phyloP scores from a whole-genome alignment of 1,140 invertebrate species.

The Drosophila orosa region DNA sequence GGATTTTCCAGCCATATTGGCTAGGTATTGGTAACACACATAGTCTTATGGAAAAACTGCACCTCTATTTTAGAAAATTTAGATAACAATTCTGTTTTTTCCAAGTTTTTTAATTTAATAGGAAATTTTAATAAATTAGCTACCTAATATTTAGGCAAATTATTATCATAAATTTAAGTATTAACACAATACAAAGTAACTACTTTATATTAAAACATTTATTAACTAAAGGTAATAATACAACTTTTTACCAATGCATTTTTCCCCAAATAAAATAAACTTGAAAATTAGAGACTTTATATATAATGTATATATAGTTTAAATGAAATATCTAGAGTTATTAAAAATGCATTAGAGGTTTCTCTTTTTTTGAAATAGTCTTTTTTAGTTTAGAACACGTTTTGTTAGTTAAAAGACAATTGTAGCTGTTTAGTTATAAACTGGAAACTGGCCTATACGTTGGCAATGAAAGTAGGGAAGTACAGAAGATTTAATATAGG shows the following conservation, averaged over 20 bases:
- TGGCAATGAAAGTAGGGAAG: background rate
- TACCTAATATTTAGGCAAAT: background rate
- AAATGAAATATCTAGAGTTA: no score
- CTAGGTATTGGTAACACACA: conserved; percentile 64
- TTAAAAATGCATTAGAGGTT: no score
- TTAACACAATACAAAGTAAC: background rate
- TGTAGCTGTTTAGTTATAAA: background rate
- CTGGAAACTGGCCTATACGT: no score
- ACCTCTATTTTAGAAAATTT: background rate
- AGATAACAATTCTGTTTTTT: background rate
- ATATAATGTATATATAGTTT: no score
- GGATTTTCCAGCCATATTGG: conserved; percentile 55
- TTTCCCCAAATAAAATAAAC: background rate
- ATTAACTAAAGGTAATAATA: no score
- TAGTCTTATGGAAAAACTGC: background rate
- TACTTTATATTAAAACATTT: background rate
- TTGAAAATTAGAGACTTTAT: background rate
- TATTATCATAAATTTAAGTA: background rate
- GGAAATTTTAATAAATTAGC: background rate
- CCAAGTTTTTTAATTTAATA: no score
- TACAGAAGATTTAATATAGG: no score
- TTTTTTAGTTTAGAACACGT: no score
- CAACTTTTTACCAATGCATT: background rate
- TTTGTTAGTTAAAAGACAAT: no score
- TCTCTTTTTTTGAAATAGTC: no score